Base-by-base conservation (phyloP, 2,888 invertebrate species). In the Blera fallax region DNA sequence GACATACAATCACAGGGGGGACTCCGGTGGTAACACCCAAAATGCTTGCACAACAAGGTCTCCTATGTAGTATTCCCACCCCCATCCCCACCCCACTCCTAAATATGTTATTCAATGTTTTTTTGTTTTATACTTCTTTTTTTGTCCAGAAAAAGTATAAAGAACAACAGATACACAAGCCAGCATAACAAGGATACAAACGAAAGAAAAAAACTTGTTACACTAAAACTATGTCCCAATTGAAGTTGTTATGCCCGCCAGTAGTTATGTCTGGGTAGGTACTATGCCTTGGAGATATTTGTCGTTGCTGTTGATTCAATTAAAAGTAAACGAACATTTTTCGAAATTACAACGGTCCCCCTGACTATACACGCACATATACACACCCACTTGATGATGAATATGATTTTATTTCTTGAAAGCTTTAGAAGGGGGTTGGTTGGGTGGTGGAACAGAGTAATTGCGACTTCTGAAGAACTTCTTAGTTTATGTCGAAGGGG, bases 251-350 rank as follows among this genome's bases (percentile, higher is more conserved):
- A 37, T n/a, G 11, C n/a, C n/a, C 0, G 21, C 7, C n/a, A 11
- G 16, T 29, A 14, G 62, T 3, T 11, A n/a, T n/a, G n/a, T n/a
- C n/a, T n/a, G n/a, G n/a, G n/a, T n/a, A n/a, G 4, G 8, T 1
- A 14, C 24, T 52, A 32, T 43, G 56, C 24, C 45, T 40, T 43
- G 50, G 40, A 54, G 70, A 54, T 70, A 58, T 56, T 72, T 79
- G 62, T 56, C 70, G 4, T 32, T 48, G 64, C 40, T 43, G 72
- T 72, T 73, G 73, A 80, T 73, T 73, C 73, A 80, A 80, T 80
- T 80, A 80, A 80, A 67, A 60, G 14, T 58, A 73, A 73, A 37
- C 65, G 54, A 73, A 72, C 64, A 56, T 56, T 72, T 34, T 18
- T 24, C 58, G 48, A 65, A 72, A 78, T 54, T 54, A 62, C 58